phyloP scores from a whole-genome alignment of 2,888 invertebrate genomes.

The Meloe dianella region DNA sequence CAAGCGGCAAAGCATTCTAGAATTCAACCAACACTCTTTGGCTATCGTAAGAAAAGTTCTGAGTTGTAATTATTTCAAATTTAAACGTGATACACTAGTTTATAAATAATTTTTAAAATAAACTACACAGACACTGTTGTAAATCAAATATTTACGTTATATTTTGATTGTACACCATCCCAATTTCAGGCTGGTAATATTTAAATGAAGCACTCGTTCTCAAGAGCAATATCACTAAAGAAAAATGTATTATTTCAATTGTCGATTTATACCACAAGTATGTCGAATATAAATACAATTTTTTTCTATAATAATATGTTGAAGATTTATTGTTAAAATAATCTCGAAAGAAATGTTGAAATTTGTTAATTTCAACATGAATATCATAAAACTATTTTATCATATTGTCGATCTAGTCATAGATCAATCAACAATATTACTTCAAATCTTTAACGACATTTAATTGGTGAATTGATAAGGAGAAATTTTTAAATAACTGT shows the following conservation, averaged over 20 bases:
- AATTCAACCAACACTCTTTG: conserved; percentile 21
- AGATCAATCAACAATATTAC: conserved; percentile 3
- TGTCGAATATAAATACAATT: background rate
- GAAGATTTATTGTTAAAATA: conserved; percentile 33
- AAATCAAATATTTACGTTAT: background rate
- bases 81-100: background rate
- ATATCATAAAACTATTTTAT: background rate
- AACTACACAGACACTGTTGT: background rate
- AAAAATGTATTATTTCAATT: too few relatives aligned
- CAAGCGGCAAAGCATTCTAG: conserved; percentile 36
- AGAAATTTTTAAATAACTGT: conserved; percentile 53
- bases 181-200: background rate
- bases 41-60: conserved; percentile 40
- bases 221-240: too few relatives aligned
- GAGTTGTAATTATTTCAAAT: background rate
- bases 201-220: background rate
- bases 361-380: conserved; percentile 15
- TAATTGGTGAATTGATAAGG: conserved; percentile 42
- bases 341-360: conserved; percentile 15
- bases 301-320: background rate
- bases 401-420: background rate
- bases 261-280: too few relatives aligned
- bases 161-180: background rate
- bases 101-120: background rate
- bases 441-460: conserved; percentile 25